phyloP scores from a whole-genome alignment of 2,113 vertebrate genomes.

The Aegithalos caudatus region DNA sequence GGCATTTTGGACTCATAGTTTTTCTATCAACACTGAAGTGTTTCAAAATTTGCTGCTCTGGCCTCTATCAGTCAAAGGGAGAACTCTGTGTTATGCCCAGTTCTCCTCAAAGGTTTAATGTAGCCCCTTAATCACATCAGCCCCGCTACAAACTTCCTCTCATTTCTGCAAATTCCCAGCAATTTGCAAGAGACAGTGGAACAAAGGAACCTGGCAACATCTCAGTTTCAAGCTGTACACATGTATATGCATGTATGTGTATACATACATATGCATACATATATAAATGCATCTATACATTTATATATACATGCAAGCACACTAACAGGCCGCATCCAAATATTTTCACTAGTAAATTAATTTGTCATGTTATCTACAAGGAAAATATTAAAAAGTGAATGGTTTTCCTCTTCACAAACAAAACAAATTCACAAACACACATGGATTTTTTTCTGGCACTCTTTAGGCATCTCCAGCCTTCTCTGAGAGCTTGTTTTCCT shows the following conservation, averaged over 20 bases:
- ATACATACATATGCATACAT: background rate
- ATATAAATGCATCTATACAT: background rate
- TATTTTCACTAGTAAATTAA: background rate
- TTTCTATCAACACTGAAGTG: background rate
- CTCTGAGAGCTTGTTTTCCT: background rate
- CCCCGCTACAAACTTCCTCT: accelerated
- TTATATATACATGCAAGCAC: background rate
- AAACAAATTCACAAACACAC: background rate
- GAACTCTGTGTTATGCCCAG: background rate
- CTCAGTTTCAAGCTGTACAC: background rate
- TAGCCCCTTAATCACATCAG: background rate
- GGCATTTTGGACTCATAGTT: background rate
- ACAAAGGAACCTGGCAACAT: background rate
- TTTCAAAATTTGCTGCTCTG: background rate
- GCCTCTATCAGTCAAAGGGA: background rate
- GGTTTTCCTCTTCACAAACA: background rate
- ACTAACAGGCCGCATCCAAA: background rate
- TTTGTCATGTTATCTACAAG: background rate
- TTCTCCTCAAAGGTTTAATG: background rate
- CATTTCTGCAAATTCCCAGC: background rate
- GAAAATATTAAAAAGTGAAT: background rate
- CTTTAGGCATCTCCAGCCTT: background rate
- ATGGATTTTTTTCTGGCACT: background rate
- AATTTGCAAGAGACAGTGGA: background rate
- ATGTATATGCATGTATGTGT: background rate